Evolutionary conservation across 2,797 vertebrate genomes (phyloP), one percentile per base, ranked within the genome.

Genomic region (Avahi laniger): DNA sequence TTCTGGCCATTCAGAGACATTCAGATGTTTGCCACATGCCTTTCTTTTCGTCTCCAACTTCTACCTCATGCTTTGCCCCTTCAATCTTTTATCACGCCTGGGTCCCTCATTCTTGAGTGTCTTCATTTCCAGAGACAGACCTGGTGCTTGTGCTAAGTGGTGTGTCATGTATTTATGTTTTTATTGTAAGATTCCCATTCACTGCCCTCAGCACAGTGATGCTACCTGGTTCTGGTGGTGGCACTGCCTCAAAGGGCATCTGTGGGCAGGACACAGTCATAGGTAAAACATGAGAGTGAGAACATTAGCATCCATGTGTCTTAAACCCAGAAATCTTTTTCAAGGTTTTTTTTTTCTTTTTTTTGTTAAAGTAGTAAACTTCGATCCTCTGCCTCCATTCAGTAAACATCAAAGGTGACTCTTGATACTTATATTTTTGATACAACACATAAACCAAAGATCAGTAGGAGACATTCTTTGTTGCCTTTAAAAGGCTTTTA

Each of bases 381-480:
- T 87, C 95, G 81, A 93, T 80, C 41, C 24, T 75, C 73, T 79
- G 50, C 46, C n/a, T 87, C 63, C 46, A 82, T 86, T 95, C 78
- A 59, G n/a, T 88, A 86, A 79, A 4, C 30, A 76, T 95, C 81
- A 92, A 86, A 95, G 46, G 12, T 63, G 87, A 79, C 24, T 65
- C 70, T 88, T 78, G 85, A 33, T 67, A 65, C 41, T 75, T 84
- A 12, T 1, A 78, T 88, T 90, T 97, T 72, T 93, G n/a, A 92
- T 93, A 38, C 92, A 69, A 65, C 50, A 69, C 24, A 79, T 79
- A 85, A 90, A 52, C 81, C 70, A 73, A 35, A 83, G 73, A 61
- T 93, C 22, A 8, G 30, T 61, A 33, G 28, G 80, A 95, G 30
- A 52, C 20, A 59, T 41, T 89, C 52, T 84, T 89, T 50, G 6